A percentile compares a stretch with the other conserved stretches of the same genome.
These are phyloP conservation scores for western clawed frog (Xenopus tropicalis) DNA, from an alignment of 2,113 vertebrate species.

Conservation along the genomic window UCB_Xtro_10.0 CM004443.2:202989501-202990000, in stretches of 20 bases:
- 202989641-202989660: slow-evolving; percentile 72
- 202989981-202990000: no score
- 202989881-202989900: no score
- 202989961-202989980: no score
- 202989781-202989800: slow-evolving; percentile 61
- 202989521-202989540: slow-evolving; percentile 52
- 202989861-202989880: no score
- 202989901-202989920: no score
- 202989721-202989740: slow-evolving; percentile 94
- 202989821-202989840: no score
- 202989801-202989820: no score
- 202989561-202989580: slow-evolving; percentile 65
- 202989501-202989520: slow-evolving; percentile 46
- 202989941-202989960: no score
- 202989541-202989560: slow-evolving; percentile 59
- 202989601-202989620: slow-evolving; percentile 48
- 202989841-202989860: no score
- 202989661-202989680: slow-evolving; percentile 80
- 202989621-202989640: slow-evolving; percentile 67
- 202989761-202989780: slow-evolving; percentile 78
- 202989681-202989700: slow-evolving; percentile 88
- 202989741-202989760: slow-evolving; percentile 74
- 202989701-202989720: slow-evolving; percentile 99
- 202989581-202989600: slow-evolving; percentile 63
- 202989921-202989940: no score